Base-by-base conservation (phyloP, 2,113 vertebrate genomes). In the Dunckerocampus dactyliophorus region DNA sequence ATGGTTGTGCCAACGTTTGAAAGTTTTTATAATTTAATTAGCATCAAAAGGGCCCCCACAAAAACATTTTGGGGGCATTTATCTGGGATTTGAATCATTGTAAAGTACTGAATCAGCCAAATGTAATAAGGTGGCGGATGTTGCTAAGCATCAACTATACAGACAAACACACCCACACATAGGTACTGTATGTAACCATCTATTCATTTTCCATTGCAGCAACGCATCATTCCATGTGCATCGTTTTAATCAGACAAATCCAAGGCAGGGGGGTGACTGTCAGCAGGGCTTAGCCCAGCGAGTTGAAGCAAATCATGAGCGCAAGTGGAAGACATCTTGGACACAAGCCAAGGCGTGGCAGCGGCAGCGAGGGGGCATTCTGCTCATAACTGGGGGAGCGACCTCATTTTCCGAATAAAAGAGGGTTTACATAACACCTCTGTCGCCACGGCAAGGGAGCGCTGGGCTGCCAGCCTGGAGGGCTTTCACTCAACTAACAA, bases 381-480 rank as follows among this genome's bases (percentile, higher is more conserved):
- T 85, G 81, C 67, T 86, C 85, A 88, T 86, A 82, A 86, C 86
- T 72, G 37, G 71, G 72, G 72, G 73, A 82, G 75, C 80, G 81
- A 87, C 74, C 83, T 87, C 76, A 87, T 85, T 87, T 43, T 83
- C 80, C 68, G 45, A 84, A 86, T 88, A 84, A 82, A 81, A 84
- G 77, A 62, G 52, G 76, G 80, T 89, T 90, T 88, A 89, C 84
- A 85, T 88, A 89, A 90, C 80, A 82, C 82, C 71, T 84, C 81
- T 77, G 77, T 82, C 75, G 55, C 68, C 72, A 71, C 75, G 80
- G 81, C 83, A 1, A 63, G 78, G 67, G 67, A 73, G 69, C 59
- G 46, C 39, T 60, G 80, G 78, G 82, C 78, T 86, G 87, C 74
- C 81, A 76, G 70, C 55, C 72, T 71, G 80, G 72, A 54, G 75